Evolutionary conservation across 2,797 vertebrate genomes (phyloP).

Genomic region (Rhodeus uyekii): DNA sequence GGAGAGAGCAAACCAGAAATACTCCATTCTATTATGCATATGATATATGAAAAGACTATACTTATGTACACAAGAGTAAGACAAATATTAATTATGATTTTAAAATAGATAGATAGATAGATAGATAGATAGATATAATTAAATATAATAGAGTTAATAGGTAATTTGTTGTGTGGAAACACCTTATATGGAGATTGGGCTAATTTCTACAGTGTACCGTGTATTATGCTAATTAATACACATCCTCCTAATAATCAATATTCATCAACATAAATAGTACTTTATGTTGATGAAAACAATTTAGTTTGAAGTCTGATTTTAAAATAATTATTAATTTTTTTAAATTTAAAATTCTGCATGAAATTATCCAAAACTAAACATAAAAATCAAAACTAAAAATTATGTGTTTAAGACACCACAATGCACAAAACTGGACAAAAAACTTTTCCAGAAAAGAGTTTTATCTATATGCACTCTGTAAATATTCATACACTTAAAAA

Average conservation of each 20-base stretch:
- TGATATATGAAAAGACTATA: conserved; percentile 1
- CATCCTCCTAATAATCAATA: background rate
- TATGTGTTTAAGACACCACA: background rate
- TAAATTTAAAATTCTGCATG: background rate
- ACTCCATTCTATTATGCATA: background rate
- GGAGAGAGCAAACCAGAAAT: conserved; percentile 2
- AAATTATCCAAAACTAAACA: too few relatives aligned
- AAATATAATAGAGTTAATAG: too few relatives aligned
- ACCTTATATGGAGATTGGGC: background rate
- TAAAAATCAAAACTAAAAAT: too few relatives aligned
- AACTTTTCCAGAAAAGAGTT: background rate
- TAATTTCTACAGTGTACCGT: background rate
- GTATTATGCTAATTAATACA: background rate
- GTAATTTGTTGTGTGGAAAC: background rate
- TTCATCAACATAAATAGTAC: background rate
- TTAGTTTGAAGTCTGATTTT: too few relatives aligned
- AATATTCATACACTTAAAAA: background rate
- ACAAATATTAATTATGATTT: too few relatives aligned
- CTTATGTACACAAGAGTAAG: background rate
- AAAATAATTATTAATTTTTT: too few relatives aligned
- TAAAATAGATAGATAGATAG: background rate
- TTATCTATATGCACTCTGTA: background rate
- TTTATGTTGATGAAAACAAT: too few relatives aligned
- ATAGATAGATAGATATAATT: background rate
- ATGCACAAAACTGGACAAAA: background rate